A percentile compares a stretch with the other conserved stretches of the same genome.
Conservation (phyloP, 1,140 invertebrate species). For the Drosophila serrata region DNA sequence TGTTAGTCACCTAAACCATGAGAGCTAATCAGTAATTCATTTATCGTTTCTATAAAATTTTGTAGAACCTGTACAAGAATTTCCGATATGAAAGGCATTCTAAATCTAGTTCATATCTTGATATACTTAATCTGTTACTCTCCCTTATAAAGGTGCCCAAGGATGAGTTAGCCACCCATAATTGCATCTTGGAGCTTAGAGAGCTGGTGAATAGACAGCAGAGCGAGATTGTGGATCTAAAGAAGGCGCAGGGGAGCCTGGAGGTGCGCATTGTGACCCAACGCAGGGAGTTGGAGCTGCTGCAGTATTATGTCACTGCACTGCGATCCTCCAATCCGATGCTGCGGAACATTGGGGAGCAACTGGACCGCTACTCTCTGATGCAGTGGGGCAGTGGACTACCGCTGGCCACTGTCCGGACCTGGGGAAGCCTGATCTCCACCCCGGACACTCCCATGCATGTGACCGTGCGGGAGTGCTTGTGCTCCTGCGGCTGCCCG, state of each 20-base stretch:
- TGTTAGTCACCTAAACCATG: too few relatives aligned
- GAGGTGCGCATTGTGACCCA: constrained; percentile 35
- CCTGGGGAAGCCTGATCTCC: constrained; percentile 68
- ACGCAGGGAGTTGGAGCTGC: constrained; percentile 59
- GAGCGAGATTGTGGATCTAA: constrained; percentile 24
- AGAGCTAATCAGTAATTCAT: too few relatives aligned
- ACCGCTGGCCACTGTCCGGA: constrained; percentile 30
- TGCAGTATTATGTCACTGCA: constrained; percentile 62
- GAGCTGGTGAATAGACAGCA: constrained; percentile 33
- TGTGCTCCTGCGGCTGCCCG: constrained; percentile 52
- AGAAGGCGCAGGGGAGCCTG: constrained; percentile 17
- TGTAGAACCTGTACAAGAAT: too few relatives aligned
- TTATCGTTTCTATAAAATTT: too few relatives aligned
- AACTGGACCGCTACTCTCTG: constrained; percentile 60
- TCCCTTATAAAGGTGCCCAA: constrained; percentile 32
- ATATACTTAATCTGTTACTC: too few relatives aligned
- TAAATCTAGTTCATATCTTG: too few relatives aligned
- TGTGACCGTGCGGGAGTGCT: constrained; percentile 43
- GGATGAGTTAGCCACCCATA: constrained; percentile 59
- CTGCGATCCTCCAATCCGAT: constrained; percentile 61
- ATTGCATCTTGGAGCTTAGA: constrained; percentile 58
- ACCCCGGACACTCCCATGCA: constrained; percentile 60
- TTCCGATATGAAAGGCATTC: too few relatives aligned
- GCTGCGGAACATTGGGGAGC: constrained; percentile 59
- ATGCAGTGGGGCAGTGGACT: constrained; percentile 60